Evolutionary conservation across 2,888 invertebrate genomes (phyloP).

Genomic region (Cosmia trapezina): DNA sequence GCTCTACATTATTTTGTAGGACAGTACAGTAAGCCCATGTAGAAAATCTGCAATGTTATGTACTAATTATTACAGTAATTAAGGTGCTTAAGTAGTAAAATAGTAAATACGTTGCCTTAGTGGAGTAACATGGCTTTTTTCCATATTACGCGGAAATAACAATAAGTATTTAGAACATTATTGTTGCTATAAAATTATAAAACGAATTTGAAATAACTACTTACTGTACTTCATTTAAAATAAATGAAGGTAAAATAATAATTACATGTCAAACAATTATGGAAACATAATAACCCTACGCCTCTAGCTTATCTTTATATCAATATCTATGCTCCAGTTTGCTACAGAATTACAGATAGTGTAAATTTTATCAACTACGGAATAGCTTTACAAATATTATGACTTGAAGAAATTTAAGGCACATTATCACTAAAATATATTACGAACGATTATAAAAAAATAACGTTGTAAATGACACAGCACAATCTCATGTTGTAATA

Average conservation of each 20-base stretch:
- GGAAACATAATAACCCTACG: constrained; percentile 67
- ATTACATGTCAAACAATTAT: constrained; percentile 37
- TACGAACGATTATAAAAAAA: neutral
- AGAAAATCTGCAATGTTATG: constrained; percentile 1
- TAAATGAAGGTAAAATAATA: constrained; percentile 11
- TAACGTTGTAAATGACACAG: neutral
- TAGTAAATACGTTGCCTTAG: neutral
- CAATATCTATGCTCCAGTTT: constrained; percentile 79
- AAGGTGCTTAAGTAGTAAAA: neutral
- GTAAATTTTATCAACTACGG: constrained; percentile 70
- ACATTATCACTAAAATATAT: constrained; percentile 6
- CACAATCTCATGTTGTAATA: constrained; percentile 7
- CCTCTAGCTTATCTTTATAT: constrained; percentile 78
- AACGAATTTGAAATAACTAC: neutral
- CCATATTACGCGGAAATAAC: constrained; percentile 10
- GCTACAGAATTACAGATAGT: constrained; percentile 72
- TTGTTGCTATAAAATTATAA: neutral
- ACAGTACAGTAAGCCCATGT: neutral
- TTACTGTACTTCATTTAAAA: neutral
- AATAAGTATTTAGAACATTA: neutral
- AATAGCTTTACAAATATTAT: constrained; percentile 56
- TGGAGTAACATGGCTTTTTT: neutral
- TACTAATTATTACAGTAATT: constrained; percentile 22
- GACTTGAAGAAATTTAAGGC: constrained; percentile 26
- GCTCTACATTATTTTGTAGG: neutral